phyloP scores from a whole-genome alignment of 2,888 invertebrate species.

The Orthosia gracilis region DNA sequence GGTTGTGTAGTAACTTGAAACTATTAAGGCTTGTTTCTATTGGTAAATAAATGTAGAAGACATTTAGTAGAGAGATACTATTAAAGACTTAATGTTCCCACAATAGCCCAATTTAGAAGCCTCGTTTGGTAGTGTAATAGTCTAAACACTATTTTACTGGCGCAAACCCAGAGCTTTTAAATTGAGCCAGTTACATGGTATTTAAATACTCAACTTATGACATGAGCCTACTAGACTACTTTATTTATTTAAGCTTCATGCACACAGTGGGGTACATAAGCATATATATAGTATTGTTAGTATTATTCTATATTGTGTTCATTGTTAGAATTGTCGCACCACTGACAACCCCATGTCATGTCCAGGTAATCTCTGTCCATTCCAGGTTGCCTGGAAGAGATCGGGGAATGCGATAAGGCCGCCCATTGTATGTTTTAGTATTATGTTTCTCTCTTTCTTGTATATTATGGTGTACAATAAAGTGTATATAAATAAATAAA shows the following conservation, averaged over 20 bases:
- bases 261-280: not conserved
- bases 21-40: constrained; percentile 37
- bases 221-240: not conserved
- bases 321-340: too few species aligned
- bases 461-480: too few species aligned
- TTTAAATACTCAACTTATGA: not conserved
- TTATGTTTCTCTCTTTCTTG: too few species aligned
- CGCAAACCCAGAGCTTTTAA: constrained; percentile 4
- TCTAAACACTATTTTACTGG: constrained; percentile 1
- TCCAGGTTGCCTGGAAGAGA: too few species aligned
- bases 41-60: not conserved
- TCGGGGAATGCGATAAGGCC: too few species aligned
- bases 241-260: not conserved
- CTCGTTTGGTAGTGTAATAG: constrained; percentile 16
- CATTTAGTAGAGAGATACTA: not conserved
- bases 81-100: not conserved
- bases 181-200: constrained; percentile 1
- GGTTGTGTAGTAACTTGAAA: constrained; percentile 45
- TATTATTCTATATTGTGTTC: too few species aligned
- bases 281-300: too few species aligned
- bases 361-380: too few species aligned
- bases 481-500: too few species aligned
- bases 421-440: too few species aligned
- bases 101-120: constrained; percentile 7
- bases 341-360: too few species aligned